Base-by-base conservation (phyloP, 2,888 invertebrate genomes). In the Drosophila borborema region DNA sequence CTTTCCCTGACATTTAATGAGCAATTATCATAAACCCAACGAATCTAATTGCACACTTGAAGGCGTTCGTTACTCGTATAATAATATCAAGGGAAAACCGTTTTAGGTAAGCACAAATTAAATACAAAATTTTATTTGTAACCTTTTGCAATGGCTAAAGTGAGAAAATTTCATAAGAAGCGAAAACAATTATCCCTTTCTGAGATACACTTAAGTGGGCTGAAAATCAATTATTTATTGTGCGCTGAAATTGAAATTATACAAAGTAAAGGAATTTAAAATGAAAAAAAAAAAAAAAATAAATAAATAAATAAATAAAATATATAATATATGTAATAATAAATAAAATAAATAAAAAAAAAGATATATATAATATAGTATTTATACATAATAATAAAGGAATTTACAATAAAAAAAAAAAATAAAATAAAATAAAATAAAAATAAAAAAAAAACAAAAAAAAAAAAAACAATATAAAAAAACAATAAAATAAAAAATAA, bases 11-110 rank as follows among this genome's bases (percentile, higher is more conserved):
- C 66, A 67, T 62, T 73, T 80, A 80, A 76, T 69, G 70, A 71
- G 82, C 72, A 82, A 82, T 75, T 75, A 75, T 65, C 41, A 48
- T 59, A 43, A 28, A 61, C 45, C 61, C 40, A 8, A 55, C 41
- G 12, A 45, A 58, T 60, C 40, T 59, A 71, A 64, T 66, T 81
- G 69, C 48, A 56, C 67, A 69, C 64, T 65, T 74, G 34, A 54
- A 65, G 60, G 70, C 59, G 59, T 46, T 62, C 51, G 14, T 51
- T 34, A 14, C 18, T 34, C 18, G 36, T 20, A n/a, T 45, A 43
- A 62, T 34, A 34, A 34, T 53, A 23, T 38, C 10, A 31, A 31
- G 16, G 54, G n/a, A 63, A 5, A 49, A 10, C 16, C 18, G 49
- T 40, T 34, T 23, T n/a, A 5, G 12, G n/a, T 18, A 55, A 55